Conservation (phyloP, 2,113 vertebrate genomes). For the Sinocyclocheilus grahami region DNA sequence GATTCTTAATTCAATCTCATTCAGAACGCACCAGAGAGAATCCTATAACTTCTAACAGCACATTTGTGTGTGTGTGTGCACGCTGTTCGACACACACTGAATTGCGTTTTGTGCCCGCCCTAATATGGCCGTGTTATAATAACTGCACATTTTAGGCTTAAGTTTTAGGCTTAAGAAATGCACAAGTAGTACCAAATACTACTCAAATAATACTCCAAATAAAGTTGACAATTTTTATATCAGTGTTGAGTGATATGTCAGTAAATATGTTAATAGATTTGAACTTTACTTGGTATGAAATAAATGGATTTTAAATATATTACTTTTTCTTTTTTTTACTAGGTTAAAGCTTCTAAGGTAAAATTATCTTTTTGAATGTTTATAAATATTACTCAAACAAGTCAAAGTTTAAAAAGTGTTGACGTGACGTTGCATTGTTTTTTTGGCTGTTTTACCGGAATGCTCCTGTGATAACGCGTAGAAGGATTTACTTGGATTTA, state of each 20-base stretch:
- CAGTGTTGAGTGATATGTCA: no score
- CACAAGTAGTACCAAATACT: no score
- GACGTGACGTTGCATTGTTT: not conserved
- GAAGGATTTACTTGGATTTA: constrained; percentile 13
- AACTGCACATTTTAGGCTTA: no score
- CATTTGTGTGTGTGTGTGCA: not conserved
- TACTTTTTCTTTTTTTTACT: no score
- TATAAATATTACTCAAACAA: not conserved
- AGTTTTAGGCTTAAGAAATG: no score
- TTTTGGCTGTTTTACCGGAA: constrained; percentile 13
- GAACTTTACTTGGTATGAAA: not conserved
- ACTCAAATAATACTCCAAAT: no score
- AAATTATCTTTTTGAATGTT: not conserved
- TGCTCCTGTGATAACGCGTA: not conserved
- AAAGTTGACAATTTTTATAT: no score
- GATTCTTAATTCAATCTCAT: constrained; percentile 35
- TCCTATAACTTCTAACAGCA: not conserved
- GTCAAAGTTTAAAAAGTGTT: not conserved
- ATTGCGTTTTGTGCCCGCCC: not conserved
- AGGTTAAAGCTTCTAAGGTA: not conserved
- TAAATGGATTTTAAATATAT: no score
- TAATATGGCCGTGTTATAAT: not conserved
- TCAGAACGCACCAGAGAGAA: not conserved
- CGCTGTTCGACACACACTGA: not conserved
- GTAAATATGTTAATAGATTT: no score